Base-by-base conservation (phyloP, 2,113 vertebrate genomes). In the Salvelinus namaycush region DNA sequence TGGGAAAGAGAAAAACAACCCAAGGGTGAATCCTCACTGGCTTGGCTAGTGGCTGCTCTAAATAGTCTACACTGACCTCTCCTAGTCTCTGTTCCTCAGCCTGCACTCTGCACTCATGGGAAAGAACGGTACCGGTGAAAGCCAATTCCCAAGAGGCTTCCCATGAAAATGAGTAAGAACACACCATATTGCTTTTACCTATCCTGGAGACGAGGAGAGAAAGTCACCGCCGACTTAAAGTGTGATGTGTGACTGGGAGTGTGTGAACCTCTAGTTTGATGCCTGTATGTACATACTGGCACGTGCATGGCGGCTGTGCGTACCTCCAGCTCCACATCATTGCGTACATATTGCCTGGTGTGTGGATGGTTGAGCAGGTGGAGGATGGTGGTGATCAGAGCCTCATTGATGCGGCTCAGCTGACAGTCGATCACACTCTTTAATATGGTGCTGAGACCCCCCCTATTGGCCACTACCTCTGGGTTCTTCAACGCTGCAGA, bases 361-460 rank as follows among this genome's bases (percentile, higher is more conserved):
- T 96, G 96, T 77, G 97, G 98, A 91, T 99, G 98, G 94, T 99
- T 99, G 89, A 99, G 96, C 48, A 99, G 95, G 89, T 99, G 97
- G 76, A 99, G 94, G 88, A 99, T 93, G 83, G 98, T 99, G 87
- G 97, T 98, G 93, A 99, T 98, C 62, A 99, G 91, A 76, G 97
- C 98, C 90, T 99, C 98, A 54, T 99, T 99, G 93, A 99, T 99
- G 86, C 97, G 95, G 84, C 96, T 98, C 89, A 98, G 92, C 69
- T 99, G 98, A 89, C 97, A 99, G 90, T 99, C 98, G 22, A 99
- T 98, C 77, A 99, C 98, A 72, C 95, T 98, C 94, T 98, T 99
- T 76, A 99, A 90, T 86, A 99, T 98, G 84, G 98, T 97, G 91
- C 96, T 97, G 75, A 99, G 94, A 64, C 98, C 97, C 72, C 97